Evolutionary conservation across 2,113 vertebrate species (phyloP).

Genomic region (Rhea pennata): DNA sequence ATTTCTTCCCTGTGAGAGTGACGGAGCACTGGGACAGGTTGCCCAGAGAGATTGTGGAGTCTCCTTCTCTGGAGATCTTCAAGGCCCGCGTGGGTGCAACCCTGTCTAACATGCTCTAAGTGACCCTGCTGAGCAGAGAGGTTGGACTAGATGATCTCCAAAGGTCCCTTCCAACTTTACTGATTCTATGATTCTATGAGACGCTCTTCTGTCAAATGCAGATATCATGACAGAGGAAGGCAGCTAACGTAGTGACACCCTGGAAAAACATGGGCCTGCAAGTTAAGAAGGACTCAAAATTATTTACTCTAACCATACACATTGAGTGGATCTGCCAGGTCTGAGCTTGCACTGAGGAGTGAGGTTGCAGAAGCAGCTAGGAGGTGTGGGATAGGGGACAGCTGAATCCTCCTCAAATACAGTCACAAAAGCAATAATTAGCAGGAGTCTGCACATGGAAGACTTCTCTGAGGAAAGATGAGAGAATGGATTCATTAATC

Average conservation of each 20-base stretch:
- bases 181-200: neutral
- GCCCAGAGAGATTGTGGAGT: too few species aligned
- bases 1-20: too few species aligned
- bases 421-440: neutral
- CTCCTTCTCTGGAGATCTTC: too few species aligned
- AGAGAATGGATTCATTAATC: neutral
- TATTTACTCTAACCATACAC: neutral
- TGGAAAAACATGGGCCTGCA: neutral
- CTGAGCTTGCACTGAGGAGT: neutral
- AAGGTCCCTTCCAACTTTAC: too few species aligned
- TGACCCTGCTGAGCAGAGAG: too few species aligned
- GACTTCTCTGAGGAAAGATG: neutral
- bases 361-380: neutral
- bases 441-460: neutral
- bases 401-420: neutral
- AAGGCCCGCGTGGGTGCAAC: too few species aligned
- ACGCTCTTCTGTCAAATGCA: neutral
- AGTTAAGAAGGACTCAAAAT: neutral
- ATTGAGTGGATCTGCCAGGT: neutral
- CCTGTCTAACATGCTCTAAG: too few species aligned
- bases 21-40: too few species aligned
- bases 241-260: neutral
- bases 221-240: neutral
- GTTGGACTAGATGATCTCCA: too few species aligned
- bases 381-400: rapidly evolving